Base-by-base conservation (phyloP, 2,113 vertebrate genomes). In the Neolamprologus variostigma region DNA sequence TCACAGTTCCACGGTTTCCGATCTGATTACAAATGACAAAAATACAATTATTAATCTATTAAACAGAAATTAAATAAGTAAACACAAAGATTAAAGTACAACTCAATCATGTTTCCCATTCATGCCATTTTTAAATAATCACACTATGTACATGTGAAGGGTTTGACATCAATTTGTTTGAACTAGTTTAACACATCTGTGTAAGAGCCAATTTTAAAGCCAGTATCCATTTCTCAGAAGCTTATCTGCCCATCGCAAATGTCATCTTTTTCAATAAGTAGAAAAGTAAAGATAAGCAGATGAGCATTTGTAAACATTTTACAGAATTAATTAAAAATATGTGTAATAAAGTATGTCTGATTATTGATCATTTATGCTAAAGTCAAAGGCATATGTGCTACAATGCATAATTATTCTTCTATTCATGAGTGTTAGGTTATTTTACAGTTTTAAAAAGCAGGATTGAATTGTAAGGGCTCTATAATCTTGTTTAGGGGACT, bases 1-100 rank as follows among this genome's bases (percentile, higher is more conserved):
- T 98, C 90, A 99, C 63, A 1, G 98, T 96, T 21, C 98, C 97
- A 45, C 97, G 97, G 4, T 93, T 95, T 86, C 96, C 96, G 11
- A 96, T 88, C 96, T 97, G 90, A 16, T 82, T 37, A 55, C 1
- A 40, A 37, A 84, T 10, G 1, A 93, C 21, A 86, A 19, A 4
- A 53, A 79, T 51, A 82, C 23, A 51, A 37, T 10, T 11, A 26
- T 19, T 54, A 9, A 45, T 19, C 21, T 42, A 21, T 78, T 45
- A 7, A 61, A 57, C 33, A 82, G 14, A 23, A 51, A 83, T 61
- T n/a, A 66, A 31, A 19, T 14, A 51, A 5, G 47, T 23, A 78
- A 16, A 85, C 31, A 82, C 26, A 54, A 45, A 71, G 21, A 8
- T 76, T 19, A 19, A 37, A 50, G 5, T 21, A 19, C 11, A 50